Percentiles rank a stretch among this genome's conserved stretches.
Conservation (phyloP, 2,888 invertebrate species). For the Muschampia plurimacula region DNA sequence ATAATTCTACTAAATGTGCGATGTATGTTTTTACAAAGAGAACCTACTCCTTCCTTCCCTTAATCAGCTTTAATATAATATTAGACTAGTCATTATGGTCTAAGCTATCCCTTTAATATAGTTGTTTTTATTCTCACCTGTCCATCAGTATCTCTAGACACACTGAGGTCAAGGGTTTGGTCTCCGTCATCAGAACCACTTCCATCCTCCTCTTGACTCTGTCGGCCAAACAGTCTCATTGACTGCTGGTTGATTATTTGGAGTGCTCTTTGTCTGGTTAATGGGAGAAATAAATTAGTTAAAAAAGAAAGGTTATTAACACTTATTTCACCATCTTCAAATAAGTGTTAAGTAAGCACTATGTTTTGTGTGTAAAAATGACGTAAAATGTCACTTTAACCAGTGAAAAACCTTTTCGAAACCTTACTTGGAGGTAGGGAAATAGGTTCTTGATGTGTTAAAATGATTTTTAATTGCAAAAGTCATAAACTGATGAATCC, state of each 20-base stretch:
- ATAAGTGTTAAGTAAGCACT: too few species aligned
- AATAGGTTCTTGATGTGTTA: too few species aligned
- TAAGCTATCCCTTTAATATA: not conserved
- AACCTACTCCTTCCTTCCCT: too few species aligned
- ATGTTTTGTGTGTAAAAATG: too few species aligned
- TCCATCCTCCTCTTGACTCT: conserved; percentile 77
- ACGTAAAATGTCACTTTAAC: too few species aligned
- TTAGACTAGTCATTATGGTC: not conserved
- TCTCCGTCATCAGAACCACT: conserved; percentile 83
- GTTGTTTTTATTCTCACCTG: conserved; percentile 61
- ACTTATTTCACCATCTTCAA: not conserved
- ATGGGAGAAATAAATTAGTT: not conserved
- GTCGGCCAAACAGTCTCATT: conserved; percentile 75
- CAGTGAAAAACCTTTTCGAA: too few species aligned
- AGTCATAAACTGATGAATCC: too few species aligned
- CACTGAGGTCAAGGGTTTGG: conserved; percentile 80
- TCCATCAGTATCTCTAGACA: conserved; percentile 81
- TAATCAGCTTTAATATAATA: not conserved
- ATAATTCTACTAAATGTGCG: too few species aligned
- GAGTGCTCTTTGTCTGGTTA: conserved; percentile 74
- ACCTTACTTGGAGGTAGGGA: too few species aligned
- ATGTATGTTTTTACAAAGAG: too few species aligned
- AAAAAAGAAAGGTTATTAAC: not conserved
- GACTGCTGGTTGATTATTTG: conserved; percentile 81
- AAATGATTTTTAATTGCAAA: too few species aligned